Evolutionary conservation across 2,113 vertebrate genomes (phyloP).

Genomic region (Chaetodon trifascialis): DNA sequence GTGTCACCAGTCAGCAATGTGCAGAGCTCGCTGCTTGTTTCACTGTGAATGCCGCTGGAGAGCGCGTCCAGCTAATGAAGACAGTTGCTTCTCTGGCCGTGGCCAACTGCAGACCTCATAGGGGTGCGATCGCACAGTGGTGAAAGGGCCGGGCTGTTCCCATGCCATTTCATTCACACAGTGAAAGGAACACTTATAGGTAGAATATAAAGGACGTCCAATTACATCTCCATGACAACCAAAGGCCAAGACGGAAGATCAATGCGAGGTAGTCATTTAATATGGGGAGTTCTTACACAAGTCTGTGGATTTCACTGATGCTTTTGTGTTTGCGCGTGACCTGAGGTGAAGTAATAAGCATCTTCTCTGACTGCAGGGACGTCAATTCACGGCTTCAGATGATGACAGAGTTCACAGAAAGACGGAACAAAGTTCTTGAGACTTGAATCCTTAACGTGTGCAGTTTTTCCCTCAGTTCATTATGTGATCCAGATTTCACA

Average conservation of each 20-base stretch:
- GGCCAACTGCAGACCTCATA: slow-evolving; percentile 59
- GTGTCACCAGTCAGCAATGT: not conserved
- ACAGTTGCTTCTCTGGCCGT: slow-evolving; percentile 51
- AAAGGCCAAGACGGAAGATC: slow-evolving; percentile 57
- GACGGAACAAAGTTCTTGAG: not conserved
- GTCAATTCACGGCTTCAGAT: slow-evolving; percentile 11
- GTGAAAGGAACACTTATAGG: slow-evolving; percentile 69
- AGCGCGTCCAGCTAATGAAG: slow-evolving; percentile 42
- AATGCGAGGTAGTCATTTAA: slow-evolving; percentile 56
- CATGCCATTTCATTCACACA: slow-evolving; percentile 66
- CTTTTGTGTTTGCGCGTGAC: slow-evolving; percentile 24
- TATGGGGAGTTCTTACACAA: slow-evolving; percentile 35
- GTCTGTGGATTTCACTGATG: slow-evolving; percentile 31
- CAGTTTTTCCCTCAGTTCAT: not conserved
- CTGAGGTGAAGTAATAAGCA: slow-evolving; percentile 3
- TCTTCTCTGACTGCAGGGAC: not conserved
- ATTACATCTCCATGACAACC: slow-evolving; percentile 74
- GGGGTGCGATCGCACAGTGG: slow-evolving; percentile 62
- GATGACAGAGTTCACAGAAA: not conserved
- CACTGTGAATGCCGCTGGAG: slow-evolving; percentile 17
- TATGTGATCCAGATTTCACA: not conserved
- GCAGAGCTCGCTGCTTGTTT: not conserved
- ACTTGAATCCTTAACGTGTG: not conserved
- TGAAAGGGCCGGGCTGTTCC: slow-evolving; percentile 69
- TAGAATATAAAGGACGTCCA: slow-evolving; percentile 70